phyloP scores from a whole-genome alignment of 2,888 invertebrate genomes.

The Lathronympha strigana region DNA sequence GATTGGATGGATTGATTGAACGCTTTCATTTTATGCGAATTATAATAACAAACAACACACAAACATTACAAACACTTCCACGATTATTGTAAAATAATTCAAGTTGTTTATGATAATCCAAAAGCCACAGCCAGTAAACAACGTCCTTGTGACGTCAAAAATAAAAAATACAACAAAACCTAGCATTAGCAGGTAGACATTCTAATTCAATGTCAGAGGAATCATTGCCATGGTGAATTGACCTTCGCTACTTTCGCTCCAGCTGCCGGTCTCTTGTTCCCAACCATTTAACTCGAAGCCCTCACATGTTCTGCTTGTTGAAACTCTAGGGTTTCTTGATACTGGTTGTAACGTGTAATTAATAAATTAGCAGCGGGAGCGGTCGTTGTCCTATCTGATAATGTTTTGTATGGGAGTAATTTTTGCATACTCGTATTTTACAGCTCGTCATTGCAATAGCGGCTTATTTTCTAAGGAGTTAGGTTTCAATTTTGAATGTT shows the following conservation, averaged over 20 bases:
- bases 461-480: neutral
- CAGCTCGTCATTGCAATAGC: neutral
- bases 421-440: conserved; percentile 5
- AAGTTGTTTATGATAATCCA: conserved; percentile 3
- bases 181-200: conserved; percentile 16
- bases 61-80: too few species aligned
- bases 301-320: conserved; percentile 53
- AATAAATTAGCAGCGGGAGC: conserved; percentile 77
- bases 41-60: too few species aligned
- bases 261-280: conserved; percentile 61
- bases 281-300: conserved; percentile 59
- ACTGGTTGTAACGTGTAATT: conserved; percentile 66
- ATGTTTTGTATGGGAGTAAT: conserved; percentile 16
- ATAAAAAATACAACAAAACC: conserved; percentile 7
- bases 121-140: neutral
- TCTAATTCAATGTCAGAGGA: conserved; percentile 38
- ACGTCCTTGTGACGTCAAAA: neutral
- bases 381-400: conserved; percentile 70
- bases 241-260: conserved; percentile 71
- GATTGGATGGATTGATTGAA: too few species aligned
- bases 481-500: conserved; percentile 6
- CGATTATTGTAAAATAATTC: neutral
- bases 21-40: too few species aligned
- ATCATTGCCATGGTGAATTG: conserved; percentile 55
- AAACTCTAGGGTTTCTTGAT: conserved; percentile 52